These are phyloP conservation scores for Oncorhynchus mykiss DNA, from an alignment of 2,113 vertebrate genomes.

Conservation along the genomic window DNA sequence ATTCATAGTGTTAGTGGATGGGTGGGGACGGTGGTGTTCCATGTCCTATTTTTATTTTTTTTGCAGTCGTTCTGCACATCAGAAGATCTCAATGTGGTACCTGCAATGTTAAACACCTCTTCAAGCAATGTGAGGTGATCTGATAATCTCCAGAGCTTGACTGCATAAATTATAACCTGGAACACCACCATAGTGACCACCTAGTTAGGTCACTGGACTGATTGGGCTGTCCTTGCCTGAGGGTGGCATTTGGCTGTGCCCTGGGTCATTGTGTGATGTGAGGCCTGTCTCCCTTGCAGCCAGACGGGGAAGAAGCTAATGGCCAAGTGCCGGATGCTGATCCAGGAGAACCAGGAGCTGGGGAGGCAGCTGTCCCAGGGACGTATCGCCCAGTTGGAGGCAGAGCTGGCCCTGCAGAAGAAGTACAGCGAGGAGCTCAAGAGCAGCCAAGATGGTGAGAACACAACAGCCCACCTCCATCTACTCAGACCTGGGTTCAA, in stretches of 20 bases:
- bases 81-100: not conserved
- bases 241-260: constrained; percentile 35
- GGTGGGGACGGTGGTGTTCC: no score
- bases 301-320: constrained; percentile 99
- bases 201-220: not conserved
- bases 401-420: constrained; percentile 98
- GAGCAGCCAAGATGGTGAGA: constrained; percentile 99
- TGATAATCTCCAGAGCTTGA: not conserved
- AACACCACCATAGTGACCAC: not conserved
- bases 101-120: no score
- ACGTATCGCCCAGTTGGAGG: constrained; percentile 98
- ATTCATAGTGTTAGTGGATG: no score
- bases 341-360: constrained; percentile 99
- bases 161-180: not conserved
- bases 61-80: not conserved
- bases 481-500: no score
- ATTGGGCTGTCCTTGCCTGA: constrained; percentile 16
- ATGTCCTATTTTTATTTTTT: no score
- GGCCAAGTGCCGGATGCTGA: constrained; percentile 99
- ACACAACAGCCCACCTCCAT: not conserved
- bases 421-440: constrained; percentile 99
- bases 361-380: constrained; percentile 99
- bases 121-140: not conserved
- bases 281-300: constrained; percentile 98
- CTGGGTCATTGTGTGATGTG: constrained; percentile 90